A percentile compares a stretch with the other conserved stretches of the same genome.
These are phyloP conservation scores for Agrotis clavis DNA, from an alignment of 2,888 invertebrate genomes.

Conservation along the genomic window DNA sequence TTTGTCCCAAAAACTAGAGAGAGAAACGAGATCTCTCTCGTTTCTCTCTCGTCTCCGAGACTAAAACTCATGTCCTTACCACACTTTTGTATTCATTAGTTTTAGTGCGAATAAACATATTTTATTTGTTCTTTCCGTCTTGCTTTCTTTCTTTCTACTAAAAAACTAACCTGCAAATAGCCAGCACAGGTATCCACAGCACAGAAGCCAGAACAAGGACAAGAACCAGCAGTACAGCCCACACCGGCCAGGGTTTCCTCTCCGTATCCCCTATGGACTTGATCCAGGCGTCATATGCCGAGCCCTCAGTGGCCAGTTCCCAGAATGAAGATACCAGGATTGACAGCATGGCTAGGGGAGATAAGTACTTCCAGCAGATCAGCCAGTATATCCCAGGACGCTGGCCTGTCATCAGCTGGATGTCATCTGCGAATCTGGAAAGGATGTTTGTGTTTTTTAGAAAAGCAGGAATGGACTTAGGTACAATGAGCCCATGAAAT, in stretches of 20 bases:
- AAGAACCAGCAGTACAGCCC: conserved; percentile 95
- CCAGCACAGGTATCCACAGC: conserved; percentile 96
- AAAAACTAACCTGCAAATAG: conserved; percentile 93
- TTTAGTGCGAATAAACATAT: no score
- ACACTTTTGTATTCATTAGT: no score
- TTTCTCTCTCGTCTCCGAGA: no score
- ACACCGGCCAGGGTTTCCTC: conserved; percentile 96
- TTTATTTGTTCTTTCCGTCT: no score
- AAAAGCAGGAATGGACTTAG: background rate
- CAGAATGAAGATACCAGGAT: conserved; percentile 96
- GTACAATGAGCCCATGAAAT: no score
- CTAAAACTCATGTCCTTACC: no score
- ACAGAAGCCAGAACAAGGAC: conserved; percentile 95
- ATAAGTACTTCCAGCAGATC: conserved; percentile 98
- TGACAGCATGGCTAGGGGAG: conserved; percentile 96
- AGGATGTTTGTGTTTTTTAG: background rate
- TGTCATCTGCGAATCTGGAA: conserved; percentile 97
- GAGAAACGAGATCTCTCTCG: no score
- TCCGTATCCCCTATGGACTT: conserved; percentile 93
- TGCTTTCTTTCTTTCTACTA: no score
- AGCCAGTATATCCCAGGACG: conserved; percentile 97
- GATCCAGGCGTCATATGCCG: conserved; percentile 97
- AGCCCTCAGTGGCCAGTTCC: conserved; percentile 95
- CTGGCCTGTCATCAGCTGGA: conserved; percentile 98
- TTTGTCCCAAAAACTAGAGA: no score